Evolutionary conservation across 2,888 invertebrate species (phyloP), one percentile per base, ranked within the genome.

Genomic region (Lycaena phlaeas): DNA sequence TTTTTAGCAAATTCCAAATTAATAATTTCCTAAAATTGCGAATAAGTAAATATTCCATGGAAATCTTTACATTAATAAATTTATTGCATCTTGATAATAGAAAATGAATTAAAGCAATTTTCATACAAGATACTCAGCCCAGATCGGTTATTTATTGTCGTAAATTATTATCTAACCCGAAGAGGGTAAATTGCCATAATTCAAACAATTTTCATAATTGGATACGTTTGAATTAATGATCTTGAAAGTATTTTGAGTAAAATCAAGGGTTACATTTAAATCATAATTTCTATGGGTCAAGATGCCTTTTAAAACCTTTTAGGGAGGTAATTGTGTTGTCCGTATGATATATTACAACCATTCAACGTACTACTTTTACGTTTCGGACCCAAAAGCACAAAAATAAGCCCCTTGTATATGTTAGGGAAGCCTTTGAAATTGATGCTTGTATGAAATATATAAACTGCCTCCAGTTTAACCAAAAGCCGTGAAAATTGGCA

Each of bases 131-230:
- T 34, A 34, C 22, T 34, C 22, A 18, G 17, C 18, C 22, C 9
- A 22, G 34, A 34, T 34, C 34, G 34, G 34, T 34, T 34, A 34
- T 34, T 34, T 34, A 34, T n/a, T 34, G 34, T 34, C 34, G 17
- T 34, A 34, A 34, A 34, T 34, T 34, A 34, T 34, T 34, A 34
- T 34, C 34, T 34, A 22, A 22, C 34, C 22, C 34, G 4, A 12
- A 34, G 5, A 34, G 34, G 34, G 34, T 34, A 34, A 34, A 34
- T 34, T 34, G 34, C 34, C 34, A 34, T 34, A 34, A 34, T 34
- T 34, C 22, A 34, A 34, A 34, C 34, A 34, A 34, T 22, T 34
- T 34, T 34, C 34, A 12, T 34, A 34, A 34, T 34, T 34, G 34
- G 22, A 12, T 22, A 22, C 22, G 34, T 34, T 34, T 34, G 34